A percentile compares a stretch with the other conserved stretches of the same genome.
Conservation (phyloP, 2,888 invertebrate species). For the Leucoptera coffeella region DNA sequence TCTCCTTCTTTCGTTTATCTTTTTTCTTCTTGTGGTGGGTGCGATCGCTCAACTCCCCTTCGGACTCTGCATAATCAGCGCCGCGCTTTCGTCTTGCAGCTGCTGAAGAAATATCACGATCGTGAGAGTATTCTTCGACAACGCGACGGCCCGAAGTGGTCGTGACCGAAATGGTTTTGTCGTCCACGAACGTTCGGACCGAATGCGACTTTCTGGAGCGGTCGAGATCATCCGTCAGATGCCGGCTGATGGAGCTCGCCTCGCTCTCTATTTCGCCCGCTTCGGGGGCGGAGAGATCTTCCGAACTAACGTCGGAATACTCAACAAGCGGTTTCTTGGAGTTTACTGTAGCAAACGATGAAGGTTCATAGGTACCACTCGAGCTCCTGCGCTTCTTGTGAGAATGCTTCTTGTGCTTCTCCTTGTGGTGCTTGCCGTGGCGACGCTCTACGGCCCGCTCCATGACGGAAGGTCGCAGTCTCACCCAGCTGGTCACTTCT, state of each 20-base stretch:
- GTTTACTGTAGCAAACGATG: conserved; percentile 29
- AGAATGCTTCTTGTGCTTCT: conserved; percentile 39
- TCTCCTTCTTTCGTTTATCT: conserved; percentile 66
- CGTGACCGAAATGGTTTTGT: conserved; percentile 40
- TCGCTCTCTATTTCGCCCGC: conserved; percentile 84
- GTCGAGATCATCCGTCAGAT: conserved; percentile 28
- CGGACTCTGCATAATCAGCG: conserved; percentile 24
- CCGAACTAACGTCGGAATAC: conserved; percentile 90
- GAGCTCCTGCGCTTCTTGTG: conserved; percentile 37
- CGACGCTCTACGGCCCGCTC: conserved; percentile 39
- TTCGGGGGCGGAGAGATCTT: conserved; percentile 84
- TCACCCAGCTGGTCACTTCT: too few species aligned
- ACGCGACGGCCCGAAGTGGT: conserved; percentile 24
- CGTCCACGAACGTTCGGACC: conserved; percentile 40
- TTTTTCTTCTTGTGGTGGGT: conserved; percentile 57
- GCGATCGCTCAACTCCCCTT: too few species aligned
- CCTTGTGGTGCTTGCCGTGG: conserved; percentile 41
- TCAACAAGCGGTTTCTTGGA: conserved; percentile 61
- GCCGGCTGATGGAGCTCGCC: conserved; percentile 47
- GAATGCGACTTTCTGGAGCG: conserved; percentile 28
- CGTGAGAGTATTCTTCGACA: conserved; percentile 22
- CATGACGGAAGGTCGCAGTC: conserved; percentile 20
- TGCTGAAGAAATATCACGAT: conserved; percentile 32
- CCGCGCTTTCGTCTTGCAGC: conserved; percentile 28
- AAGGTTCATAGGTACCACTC: conserved; percentile 32